Base-by-base conservation (phyloP, 2,888 invertebrate genomes). In the Chloroclysta siterata region DNA sequence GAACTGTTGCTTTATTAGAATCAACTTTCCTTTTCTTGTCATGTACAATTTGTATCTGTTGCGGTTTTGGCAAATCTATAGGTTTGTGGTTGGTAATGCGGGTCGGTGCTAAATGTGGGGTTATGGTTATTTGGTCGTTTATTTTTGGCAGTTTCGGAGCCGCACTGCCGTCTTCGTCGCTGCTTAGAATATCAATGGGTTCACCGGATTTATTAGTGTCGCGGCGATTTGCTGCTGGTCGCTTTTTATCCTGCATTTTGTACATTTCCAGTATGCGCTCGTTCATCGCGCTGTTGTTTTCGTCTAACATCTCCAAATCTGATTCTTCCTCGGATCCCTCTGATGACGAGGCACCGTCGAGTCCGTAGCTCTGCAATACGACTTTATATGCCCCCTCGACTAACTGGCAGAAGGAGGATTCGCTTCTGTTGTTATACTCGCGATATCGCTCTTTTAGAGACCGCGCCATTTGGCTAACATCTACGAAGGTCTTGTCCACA, bases 391-490 rank as follows among this genome's bases (percentile, higher is more conserved):
- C 97, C 87, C 83, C 94, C 79, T 96, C 95, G n/a, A 97, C 97
- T 82, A 96, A 91, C 62, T 94, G 94, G 79, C 95, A 94, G 84
- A 98, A 97, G n/a, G 96, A 96, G 61, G 93, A 94, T 66, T 96
- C 94, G 88, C 97, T 97, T 78, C 96, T 95, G 77, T 95, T 95
- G 63, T 94, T 94, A 90, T 98, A 98, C 79, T 98, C 98, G 60
- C 95, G 90, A 77, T 92, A 91, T 74, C 94, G 95, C 76, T 94
- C 94, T 89, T 96, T 96, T 57, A 98, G 93, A 74, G 95, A 94
- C 83, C 96, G 96, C 74, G 97, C 96, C 96, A 98, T 97, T 80
- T 95, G 95, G 81, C 96, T 95, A 63, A 97, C 96, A 93, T 97
- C 97, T 71, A 97, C 95, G 82, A 95, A 96, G 7, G 95, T 95